Evolutionary conservation across 2,888 invertebrate genomes (phyloP).

Genomic region (Drosophila merina): DNA sequence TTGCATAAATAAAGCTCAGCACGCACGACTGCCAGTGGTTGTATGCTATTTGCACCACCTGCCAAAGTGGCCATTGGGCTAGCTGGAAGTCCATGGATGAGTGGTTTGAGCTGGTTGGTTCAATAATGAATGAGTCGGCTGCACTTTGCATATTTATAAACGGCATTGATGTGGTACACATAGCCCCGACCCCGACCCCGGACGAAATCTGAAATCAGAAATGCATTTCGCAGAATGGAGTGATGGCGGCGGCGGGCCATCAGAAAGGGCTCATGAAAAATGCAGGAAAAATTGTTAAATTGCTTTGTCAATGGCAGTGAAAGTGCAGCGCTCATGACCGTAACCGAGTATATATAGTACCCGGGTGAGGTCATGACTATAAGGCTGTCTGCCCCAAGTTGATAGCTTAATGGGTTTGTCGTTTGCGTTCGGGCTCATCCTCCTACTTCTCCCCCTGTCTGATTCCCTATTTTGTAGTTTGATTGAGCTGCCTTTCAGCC

Average conservation of each 20-base stretch:
- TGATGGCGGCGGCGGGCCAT: background rate
- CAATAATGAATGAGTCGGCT: constrained; percentile 47
- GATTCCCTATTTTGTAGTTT: constrained; percentile 45
- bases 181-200: background rate
- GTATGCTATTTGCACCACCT: constrained; percentile 7
- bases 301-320: constrained; percentile 51
- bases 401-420: constrained; percentile 42
- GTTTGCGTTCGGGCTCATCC: constrained; percentile 5
- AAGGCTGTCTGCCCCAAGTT: constrained; percentile 12
- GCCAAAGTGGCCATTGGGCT: constrained; percentile 6
- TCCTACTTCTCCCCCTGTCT: background rate
- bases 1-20: constrained; percentile 50
- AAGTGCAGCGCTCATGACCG: constrained; percentile 41
- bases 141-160: constrained; percentile 48
- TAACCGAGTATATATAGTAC: constrained; percentile 33
- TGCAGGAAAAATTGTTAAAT: constrained; percentile 47
- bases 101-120: constrained; percentile 33
- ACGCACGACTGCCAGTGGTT: constrained; percentile 35
- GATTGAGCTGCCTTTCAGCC: constrained; percentile 44
- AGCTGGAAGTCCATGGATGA: constrained; percentile 13
- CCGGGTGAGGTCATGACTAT: constrained; percentile 33
- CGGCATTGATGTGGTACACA: constrained; percentile 37
- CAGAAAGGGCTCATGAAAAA: constrained; percentile 35
- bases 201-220: constrained; percentile 18
- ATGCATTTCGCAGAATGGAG: constrained; percentile 17